Percentiles rank a stretch among this genome's conserved stretches.
These are phyloP conservation scores for Lampropteryx suffumata DNA, from an alignment of 2,888 invertebrate species.

Conservation along the genomic window DNA sequence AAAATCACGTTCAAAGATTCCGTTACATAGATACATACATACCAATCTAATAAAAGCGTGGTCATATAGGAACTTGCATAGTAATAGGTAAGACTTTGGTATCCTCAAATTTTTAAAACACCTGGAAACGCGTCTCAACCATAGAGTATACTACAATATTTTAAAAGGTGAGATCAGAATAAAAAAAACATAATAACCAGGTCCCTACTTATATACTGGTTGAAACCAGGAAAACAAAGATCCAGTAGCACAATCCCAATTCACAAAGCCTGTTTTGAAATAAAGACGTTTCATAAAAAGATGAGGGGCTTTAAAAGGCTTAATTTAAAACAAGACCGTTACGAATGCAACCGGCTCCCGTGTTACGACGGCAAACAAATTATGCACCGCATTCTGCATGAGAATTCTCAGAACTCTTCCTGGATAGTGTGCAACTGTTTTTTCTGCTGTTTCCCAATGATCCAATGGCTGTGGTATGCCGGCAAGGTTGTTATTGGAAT, in stretches of 20 bases:
- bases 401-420: slow-evolving; percentile 26
- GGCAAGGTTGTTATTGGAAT: not conserved
- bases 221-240: slow-evolving; percentile 5
- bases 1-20: too few species aligned
- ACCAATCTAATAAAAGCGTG: too few species aligned
- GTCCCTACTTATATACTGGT: too few species aligned
- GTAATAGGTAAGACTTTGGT: too few species aligned
- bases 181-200: not conserved
- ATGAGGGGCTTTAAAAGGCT: slow-evolving; percentile 31
- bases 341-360: slow-evolving; percentile 51
- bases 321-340: slow-evolving; percentile 40
- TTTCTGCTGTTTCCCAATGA: slow-evolving; percentile 18
- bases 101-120: too few species aligned
- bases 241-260: slow-evolving; percentile 8
- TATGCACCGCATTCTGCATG: slow-evolving; percentile 18
- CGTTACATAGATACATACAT: too few species aligned
- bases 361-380: slow-evolving; percentile 37
- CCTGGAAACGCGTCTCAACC: too few species aligned
- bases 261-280: slow-evolving; percentile 23
- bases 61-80: too few species aligned
- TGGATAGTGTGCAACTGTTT: slow-evolving; percentile 6
- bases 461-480: not conserved
- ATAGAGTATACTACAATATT: too few species aligned
- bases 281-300: slow-evolving; percentile 34
- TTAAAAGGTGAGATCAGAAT: too few species aligned